phyloP scores from a whole-genome alignment of 2,888 invertebrate genomes.

The Malthinus flaveolus region DNA sequence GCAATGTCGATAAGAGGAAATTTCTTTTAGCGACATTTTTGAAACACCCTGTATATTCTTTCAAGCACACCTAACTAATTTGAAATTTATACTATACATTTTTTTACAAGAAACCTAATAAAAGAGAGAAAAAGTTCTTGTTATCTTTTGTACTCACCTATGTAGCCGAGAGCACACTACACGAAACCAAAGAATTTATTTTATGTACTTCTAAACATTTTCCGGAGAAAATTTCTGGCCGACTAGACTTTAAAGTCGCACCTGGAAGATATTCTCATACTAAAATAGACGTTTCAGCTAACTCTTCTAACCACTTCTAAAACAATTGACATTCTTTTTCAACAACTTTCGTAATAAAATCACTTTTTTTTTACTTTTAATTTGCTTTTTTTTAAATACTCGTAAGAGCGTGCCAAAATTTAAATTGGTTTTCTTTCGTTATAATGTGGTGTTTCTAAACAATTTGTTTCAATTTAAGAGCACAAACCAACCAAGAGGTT shows the following conservation, averaged over 20 bases:
- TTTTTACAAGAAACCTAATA: slow-evolving; percentile 17
- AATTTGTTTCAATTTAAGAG: too few relatives aligned
- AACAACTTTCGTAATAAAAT: too few relatives aligned
- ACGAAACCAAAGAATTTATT: slow-evolving; percentile 10
- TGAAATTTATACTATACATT: slow-evolving; percentile 18
- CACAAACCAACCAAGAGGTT: too few relatives aligned
- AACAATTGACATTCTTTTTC: slow-evolving; percentile 1
- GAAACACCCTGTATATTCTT: too few relatives aligned
- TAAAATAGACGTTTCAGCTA: slow-evolving; percentile 18
- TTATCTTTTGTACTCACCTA: slow-evolving; percentile 24
- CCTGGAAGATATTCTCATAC: slow-evolving; percentile 11
- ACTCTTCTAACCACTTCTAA: slow-evolving; percentile 17
- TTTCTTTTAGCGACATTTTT: too few relatives aligned
- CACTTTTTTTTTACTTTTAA: too few relatives aligned
- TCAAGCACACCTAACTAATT: too few relatives aligned
- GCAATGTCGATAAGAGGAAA: too few relatives aligned
- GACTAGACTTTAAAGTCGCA: slow-evolving; percentile 11
- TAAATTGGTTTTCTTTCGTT: too few relatives aligned
- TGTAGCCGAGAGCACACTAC: slow-evolving; percentile 17
- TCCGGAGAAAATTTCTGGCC: background rate
- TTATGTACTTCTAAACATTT: slow-evolving; percentile 6
- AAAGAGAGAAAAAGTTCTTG: slow-evolving; percentile 16
- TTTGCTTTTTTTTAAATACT: too few relatives aligned
- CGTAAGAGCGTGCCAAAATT: too few relatives aligned
- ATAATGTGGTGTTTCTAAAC: too few relatives aligned